Percentiles rank a stretch among this genome's conserved stretches.
These are phyloP conservation scores for Ptilodon capucinus DNA, from an alignment of 2,888 invertebrate genomes.

Conservation along the genomic window DNA sequence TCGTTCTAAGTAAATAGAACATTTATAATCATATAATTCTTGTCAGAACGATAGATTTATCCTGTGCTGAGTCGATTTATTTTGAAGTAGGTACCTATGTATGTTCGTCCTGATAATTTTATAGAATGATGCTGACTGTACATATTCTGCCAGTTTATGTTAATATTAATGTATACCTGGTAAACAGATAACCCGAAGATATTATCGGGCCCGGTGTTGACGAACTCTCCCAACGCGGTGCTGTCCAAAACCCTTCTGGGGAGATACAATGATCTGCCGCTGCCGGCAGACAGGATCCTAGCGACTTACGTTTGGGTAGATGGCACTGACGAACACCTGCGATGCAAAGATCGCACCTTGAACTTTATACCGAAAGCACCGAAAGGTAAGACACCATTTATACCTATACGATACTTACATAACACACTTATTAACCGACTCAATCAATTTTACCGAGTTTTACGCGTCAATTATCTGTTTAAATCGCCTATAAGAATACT, in stretches of 20 bases:
- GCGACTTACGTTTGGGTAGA: slow-evolving; percentile 98
- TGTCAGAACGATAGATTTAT: too few species aligned
- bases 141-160: not conserved
- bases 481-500: too few species aligned
- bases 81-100: too few species aligned
- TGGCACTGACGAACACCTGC: slow-evolving; percentile 92
- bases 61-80: too few species aligned
- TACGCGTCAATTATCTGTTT: too few species aligned
- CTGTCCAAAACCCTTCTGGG: slow-evolving; percentile 88
- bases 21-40: too few species aligned
- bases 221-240: slow-evolving; percentile 91
- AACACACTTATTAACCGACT: too few species aligned
- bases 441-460: too few species aligned
- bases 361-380: slow-evolving; percentile 90
- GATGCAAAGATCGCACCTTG: slow-evolving; percentile 94
- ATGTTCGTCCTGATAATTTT: too few species aligned
- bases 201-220: slow-evolving; percentile 72
- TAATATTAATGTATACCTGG: not conserved
- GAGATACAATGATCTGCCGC: slow-evolving; percentile 89
- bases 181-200: slow-evolving; percentile 75
- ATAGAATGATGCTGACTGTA: not conserved
- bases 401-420: too few species aligned
- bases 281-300: slow-evolving; percentile 89
- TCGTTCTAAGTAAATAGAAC: too few species aligned
- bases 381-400: slow-evolving; percentile 82